Conservation (phyloP, 2,113 vertebrate species). For the Heliornis fulica region DNA sequence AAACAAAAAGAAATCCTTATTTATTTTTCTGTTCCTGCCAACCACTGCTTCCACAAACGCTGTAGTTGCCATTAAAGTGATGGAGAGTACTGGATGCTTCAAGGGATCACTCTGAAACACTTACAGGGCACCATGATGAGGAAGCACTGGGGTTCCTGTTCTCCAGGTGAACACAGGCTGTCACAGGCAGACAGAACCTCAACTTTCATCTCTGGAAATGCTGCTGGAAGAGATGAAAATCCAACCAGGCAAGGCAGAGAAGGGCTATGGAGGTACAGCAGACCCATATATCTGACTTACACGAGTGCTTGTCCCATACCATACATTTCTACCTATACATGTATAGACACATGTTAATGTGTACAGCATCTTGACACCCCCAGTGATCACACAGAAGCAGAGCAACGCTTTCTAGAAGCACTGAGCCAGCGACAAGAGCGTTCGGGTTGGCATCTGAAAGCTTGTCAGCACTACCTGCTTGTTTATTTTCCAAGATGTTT, state of each 20-base stretch:
- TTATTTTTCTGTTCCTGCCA: not conserved
- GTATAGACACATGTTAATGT: not conserved
- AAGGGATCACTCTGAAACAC: not conserved
- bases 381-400: rapidly evolving
- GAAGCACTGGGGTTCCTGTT: rapidly evolving
- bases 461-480: not conserved
- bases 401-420: not conserved
- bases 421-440: rapidly evolving
- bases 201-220: not conserved
- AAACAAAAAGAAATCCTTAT: no score
- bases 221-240: not conserved
- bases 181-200: not conserved
- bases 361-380: not conserved
- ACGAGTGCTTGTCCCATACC: rapidly evolving
- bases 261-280: not conserved
- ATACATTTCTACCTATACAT: no score
- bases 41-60: not conserved
- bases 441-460: not conserved
- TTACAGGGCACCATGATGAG: rapidly evolving
- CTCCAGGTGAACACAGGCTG: rapidly evolving
- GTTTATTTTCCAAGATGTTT: not conserved
- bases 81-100: rapidly evolving
- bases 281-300: not conserved
- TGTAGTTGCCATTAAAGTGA: not conserved
- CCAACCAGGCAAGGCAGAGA: not conserved